Conservation (phyloP, 2,888 invertebrate genomes). For the Brenthis hecate region DNA sequence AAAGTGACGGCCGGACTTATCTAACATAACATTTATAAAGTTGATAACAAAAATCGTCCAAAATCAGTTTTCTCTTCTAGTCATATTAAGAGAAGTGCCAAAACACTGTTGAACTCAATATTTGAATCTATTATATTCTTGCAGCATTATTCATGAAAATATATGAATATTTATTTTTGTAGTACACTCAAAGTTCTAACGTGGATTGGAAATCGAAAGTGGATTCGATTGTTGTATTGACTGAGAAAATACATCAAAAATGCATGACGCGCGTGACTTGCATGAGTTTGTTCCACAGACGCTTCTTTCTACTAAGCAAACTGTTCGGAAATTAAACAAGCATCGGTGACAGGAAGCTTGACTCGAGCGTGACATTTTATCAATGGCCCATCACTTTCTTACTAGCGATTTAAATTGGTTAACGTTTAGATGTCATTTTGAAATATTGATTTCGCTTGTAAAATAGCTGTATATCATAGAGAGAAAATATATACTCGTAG, state of each 20-base stretch:
- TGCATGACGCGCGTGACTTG: slow-evolving; percentile 61
- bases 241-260: slow-evolving; percentile 48
- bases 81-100: neutral
- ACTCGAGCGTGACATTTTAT: slow-evolving; percentile 51
- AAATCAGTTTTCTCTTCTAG: neutral
- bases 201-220: slow-evolving; percentile 50
- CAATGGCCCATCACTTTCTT: slow-evolving; percentile 20
- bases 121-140: neutral
- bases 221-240: slow-evolving; percentile 42
- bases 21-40: no score
- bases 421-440: slow-evolving; percentile 7
- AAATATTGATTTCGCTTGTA: no score
- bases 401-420: slow-evolving; percentile 12
- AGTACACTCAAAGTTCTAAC: slow-evolving; percentile 14
- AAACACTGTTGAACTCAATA: neutral
- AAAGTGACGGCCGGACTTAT: neutral
- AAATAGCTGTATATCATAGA: no score
- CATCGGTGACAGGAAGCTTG: slow-evolving; percentile 55
- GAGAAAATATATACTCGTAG: no score
- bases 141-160: neutral
- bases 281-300: slow-evolving; percentile 60
- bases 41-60: no score
- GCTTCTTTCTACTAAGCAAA: slow-evolving; percentile 59
- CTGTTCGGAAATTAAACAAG: slow-evolving; percentile 68
- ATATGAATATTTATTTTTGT: slow-evolving; percentile 10